Conservation (phyloP, 2,797 vertebrate genomes). For the Orestias chungarensis region DNA sequence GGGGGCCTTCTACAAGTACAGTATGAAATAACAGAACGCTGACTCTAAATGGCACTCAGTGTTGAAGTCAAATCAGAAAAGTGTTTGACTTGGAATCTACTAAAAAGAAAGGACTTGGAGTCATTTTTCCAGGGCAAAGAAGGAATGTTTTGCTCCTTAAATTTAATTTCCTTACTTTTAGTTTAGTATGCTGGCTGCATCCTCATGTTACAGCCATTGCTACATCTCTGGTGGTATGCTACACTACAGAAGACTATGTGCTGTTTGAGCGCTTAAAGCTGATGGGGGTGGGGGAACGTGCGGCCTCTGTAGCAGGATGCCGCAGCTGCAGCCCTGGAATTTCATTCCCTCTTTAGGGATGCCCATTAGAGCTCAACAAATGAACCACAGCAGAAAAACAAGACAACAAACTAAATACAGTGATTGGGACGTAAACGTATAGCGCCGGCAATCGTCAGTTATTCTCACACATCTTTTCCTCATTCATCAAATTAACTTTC, state of each 20-base stretch:
- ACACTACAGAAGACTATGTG: conserved; percentile 17
- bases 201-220: conserved; percentile 47
- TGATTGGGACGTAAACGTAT: not conserved
- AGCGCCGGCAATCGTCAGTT: not conserved
- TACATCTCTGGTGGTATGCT: conserved; percentile 29
- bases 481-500: conserved; percentile 3
- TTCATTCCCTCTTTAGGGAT: conserved; percentile 55
- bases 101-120: conserved; percentile 24
- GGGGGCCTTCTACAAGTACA: conserved; percentile 13
- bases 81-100: conserved; percentile 48
- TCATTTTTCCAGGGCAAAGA: conserved; percentile 41
- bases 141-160: conserved; percentile 35
- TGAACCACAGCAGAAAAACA: conserved; percentile 16
- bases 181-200: conserved; percentile 22
- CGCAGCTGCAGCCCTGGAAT: conserved; percentile 74
- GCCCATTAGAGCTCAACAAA: conserved; percentile 58
- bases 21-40: conserved; percentile 29
- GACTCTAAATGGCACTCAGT: conserved; percentile 24
- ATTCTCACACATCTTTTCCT: conserved; percentile 4
- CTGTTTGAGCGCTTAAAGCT: conserved; percentile 41
- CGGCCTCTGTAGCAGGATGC: conserved; percentile 44
- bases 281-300: conserved; percentile 23
- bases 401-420: conserved; percentile 23
- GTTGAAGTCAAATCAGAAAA: conserved; percentile 36
- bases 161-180: conserved; percentile 50